Evolutionary conservation across 2,888 invertebrate genomes (phyloP), one percentile per base, ranked within the genome.

Genomic region (Dioctria linearis): DNA sequence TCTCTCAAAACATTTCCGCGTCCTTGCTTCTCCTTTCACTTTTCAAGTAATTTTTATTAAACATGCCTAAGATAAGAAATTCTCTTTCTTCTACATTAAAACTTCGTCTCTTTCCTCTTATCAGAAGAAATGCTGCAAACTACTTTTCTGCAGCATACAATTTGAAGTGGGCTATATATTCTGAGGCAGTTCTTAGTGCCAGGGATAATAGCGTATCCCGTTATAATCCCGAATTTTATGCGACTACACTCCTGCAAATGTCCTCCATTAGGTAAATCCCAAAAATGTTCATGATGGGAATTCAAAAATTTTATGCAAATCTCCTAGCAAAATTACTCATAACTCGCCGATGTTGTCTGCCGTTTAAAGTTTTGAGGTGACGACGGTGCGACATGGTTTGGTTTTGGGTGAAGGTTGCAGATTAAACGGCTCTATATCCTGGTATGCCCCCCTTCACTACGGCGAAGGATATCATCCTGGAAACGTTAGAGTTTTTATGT

Each of bases 241-340:
- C 69, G 37, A 51, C 37, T 69, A 51, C 69, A 69, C 51, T 49
- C n/a, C 54, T 54, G 39, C 51, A 9, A 51, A 51, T 69, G 69
- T 25, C 51, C 69, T 46, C 69, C 69, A 51, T 69, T 69, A 51
- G 39, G 39, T 51, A 51, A n/a, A 69, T 51, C 69, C 69, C 51
- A 37, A 51, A 51, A 69, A 42, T 37, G 49, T 69, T 51, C 11
- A 5, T 69, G 69, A 69, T 69, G 2, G 25, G 25, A 25, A 69
- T 51, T 37, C 69, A 69, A 69, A 69, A 69, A 69, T 69, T 69
- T 69, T 69, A 69, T 69, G 69, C 69, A 69, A 69, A 69, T 69
- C 69, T 37, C 51, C 51, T 37, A 9, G 13, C 51, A 69, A 69
- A 54, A n/a, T 54, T 54, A 11, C 54, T 54, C 54, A 54, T 69